Evolutionary conservation across 2,113 vertebrate genomes (phyloP), one percentile per base, ranked within the genome.

Genomic region (Thymallus thymallus): DNA sequence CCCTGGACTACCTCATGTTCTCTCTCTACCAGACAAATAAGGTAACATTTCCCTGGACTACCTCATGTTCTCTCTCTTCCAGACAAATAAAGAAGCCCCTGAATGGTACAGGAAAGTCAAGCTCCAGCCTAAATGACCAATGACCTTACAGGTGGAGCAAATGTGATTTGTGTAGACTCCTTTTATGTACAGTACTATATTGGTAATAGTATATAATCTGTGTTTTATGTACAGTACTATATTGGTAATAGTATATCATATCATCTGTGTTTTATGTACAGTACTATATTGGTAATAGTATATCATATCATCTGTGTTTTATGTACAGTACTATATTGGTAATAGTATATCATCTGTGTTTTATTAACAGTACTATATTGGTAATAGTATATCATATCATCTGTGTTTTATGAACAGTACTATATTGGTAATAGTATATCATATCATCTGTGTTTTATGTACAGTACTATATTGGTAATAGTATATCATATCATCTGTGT

Each of bases 51-150:
- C 35, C 35, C 35, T 35, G 35, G 51, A 55, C 18, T 55, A 18
- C 2, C 18, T 60, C 56, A 12, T 22, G 56, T 60, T 22, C 20
- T 73, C 10, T 75, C 18, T 83, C 78, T 60, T 88, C 65, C 93
- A 98, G 97, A 98, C 96, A 48, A 98, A 97, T 80, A 95, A 92
- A 87, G 94, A 94, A 77, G 90, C 80, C 87, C 94, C 95, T 58
- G 90, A 84, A 35, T 94, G 94, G 94, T 89, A 90, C 86, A 94
- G 91, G 83, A 95, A 91, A 76, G 79, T 87, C 63, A 94, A 93
- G 75, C 91, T 78, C 60, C 90, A 84, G 77, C 70, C 77, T 23
- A 90, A 88, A 79, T 91, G 77, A 90, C 12, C 1, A 32, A 16
- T 58, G 0, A 3, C 48, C 45, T 68, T n/a, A 32, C 16, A 35